A percentile compares a stretch with the other conserved stretches of the same genome.
These are phyloP conservation scores for Ciona savignyi DNA, from an alignment of 23 tunicate species.

Conservation along the genomic window DNA sequence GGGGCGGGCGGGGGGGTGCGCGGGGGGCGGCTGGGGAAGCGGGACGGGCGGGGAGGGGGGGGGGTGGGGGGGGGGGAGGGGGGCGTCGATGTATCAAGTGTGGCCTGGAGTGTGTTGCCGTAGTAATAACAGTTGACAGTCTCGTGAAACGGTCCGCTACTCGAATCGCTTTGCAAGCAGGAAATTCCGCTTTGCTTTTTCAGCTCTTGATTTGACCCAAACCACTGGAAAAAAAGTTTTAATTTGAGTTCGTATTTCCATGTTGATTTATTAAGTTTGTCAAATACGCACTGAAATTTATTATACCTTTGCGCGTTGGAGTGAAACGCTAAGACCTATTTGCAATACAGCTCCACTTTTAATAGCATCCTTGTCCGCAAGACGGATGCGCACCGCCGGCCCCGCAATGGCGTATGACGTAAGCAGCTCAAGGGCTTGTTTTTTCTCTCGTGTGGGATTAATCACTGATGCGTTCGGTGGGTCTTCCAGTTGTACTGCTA, in stretches of 20 bases:
- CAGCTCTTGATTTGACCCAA: too few species aligned
- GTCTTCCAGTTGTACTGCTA: conserved; percentile 60
- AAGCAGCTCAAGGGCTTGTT: background rate
- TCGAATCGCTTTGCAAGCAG: conserved; percentile 40
- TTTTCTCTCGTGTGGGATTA: background rate
- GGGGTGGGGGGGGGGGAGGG: too few species aligned
- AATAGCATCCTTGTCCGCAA: conserved; percentile 11
- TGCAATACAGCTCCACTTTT: conserved; percentile 39
- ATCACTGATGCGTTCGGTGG: conserved; percentile 20
- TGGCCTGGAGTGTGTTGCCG: conserved; percentile 65
- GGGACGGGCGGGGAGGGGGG: too few species aligned
- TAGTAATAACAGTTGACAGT: conserved; percentile 39
- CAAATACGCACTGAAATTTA: too few species aligned
- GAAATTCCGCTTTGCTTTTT: background rate
- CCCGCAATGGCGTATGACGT: conserved; percentile 32
- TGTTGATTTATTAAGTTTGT: too few species aligned
- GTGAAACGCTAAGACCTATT: conserved; percentile 5
- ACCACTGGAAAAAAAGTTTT: too few species aligned
- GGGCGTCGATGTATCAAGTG: conserved; percentile 20
- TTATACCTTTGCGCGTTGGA: too few species aligned
- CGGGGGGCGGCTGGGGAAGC: too few species aligned
- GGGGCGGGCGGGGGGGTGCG: too few species aligned
- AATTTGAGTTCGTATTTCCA: too few species aligned
- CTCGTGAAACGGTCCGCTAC: conserved; percentile 33
- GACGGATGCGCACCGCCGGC: conserved; percentile 44